Base-by-base conservation (phyloP, 2,113 vertebrate species). In the Dasypus novemcinctus region DNA sequence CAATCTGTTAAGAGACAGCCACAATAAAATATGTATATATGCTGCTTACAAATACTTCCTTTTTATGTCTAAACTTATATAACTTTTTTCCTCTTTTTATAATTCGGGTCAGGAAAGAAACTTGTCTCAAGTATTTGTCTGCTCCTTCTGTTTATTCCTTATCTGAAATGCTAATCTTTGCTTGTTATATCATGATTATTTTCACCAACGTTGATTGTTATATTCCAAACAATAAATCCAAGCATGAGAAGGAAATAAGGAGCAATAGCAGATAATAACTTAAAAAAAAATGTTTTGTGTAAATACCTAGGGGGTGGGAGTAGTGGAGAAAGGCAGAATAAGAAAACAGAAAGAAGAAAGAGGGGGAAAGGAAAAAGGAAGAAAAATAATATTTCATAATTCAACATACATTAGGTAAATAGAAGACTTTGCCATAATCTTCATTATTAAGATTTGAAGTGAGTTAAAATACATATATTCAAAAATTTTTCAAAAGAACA, bases 21-120 rank as follows among this genome's bases (percentile, higher is more conserved):
- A 83, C 13, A n/a, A 33, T 43, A 31, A 43, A 36, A 74, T 27
- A 90, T 49, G 46, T 49, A 69, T 72, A 31, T 38, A 79, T 18
- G 8, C 79, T 88, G 14, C 72, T 97, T 52, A 78, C 61, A 90
- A 96, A 87, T 74, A 94, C 18, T 81, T 95, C 68, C 1, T 29
- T 66, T 95, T n/a, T 93, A 25, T 52, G 52, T 2, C 0, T 64
- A 38, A 20, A 9, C 93, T 74, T 94, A 7, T 80, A 15, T 75
- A 95, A 1, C 8, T 2, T 92, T 78, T 57, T 81, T 93, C 95
- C 41, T 83, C 10, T 49, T 29, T 74, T 54, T 90, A 90, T 89
- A 95, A 46, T 33, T 49, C 75, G 78, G n/a, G 41, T 64, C 66
- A 81, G 61, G 94, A 74, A 71, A 85, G 9, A 75, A 13, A 76